Base-by-base conservation (phyloP, 2,888 invertebrate species). In the Dyspetes luteomarginatus region DNA sequence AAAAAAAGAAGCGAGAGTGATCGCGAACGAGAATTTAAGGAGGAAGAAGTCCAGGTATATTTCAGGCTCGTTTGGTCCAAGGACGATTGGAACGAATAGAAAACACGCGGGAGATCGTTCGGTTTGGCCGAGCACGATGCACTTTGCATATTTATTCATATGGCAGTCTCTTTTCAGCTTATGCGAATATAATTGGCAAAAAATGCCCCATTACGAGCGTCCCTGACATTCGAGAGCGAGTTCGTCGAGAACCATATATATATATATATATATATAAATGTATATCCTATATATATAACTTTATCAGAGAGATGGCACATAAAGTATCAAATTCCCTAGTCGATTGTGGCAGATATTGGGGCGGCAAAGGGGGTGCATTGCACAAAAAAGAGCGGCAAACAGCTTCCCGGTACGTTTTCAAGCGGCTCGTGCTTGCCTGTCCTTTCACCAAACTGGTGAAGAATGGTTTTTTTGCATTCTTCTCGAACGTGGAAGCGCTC, bases 221-320 rank as follows among this genome's bases (percentile, higher is more conserved):
- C 85, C 84, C 83, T 84, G 86, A 85, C 85, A 84, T 86, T 85
- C 83, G 84, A 79, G 74, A 85, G 82, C 81, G 81, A 82, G 83
- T 83, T 83, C 36, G 22, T 15, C 7, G 15, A 45, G n/a, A 17
- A 45, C 9, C 48, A 12, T 3, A 22, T 36, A 24, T 36, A 36
- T 36, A 12, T 36, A 9, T 12, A 9, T 12, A 12, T 36, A 36
- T 36, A 22, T 36, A 24, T 36, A 36, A 12, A 12, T 36, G 2
- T 12, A 9, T 12, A 12, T 36, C 7, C 12, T n/a, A n/a, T n/a
- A 12, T 0, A 24, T 7, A 52, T 12, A 52, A 17, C 30, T 30
- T 56, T 56, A 30, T 56, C 30, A 56, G 30, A 17, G 56, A 28
- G 19, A 30, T 56, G n/a, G 28, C 56, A 30, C 30, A 30, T 56